A percentile compares a stretch with the other conserved stretches of the same genome.
Conservation (phyloP, 2,888 invertebrate genomes). For the Phaedon cochleariae region DNA sequence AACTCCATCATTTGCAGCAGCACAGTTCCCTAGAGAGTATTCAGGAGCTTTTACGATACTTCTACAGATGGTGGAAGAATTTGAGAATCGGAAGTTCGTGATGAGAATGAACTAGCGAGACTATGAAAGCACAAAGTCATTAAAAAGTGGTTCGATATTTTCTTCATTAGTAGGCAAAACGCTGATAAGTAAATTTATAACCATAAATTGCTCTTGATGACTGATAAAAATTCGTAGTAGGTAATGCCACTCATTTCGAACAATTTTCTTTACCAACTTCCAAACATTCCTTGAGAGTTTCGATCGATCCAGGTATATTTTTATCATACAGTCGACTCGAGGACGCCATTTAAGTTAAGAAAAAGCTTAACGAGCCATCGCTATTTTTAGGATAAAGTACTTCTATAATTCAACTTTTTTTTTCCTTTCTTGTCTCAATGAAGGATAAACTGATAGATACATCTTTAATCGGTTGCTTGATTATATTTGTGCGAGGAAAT, state of each 20-base stretch:
- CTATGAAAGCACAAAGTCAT: slow-evolving; percentile 15
- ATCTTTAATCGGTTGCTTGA: too few species aligned
- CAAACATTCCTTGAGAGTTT: slow-evolving; percentile 10
- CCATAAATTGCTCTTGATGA: slow-evolving; percentile 30
- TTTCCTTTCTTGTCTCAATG: too few species aligned
- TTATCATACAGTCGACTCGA: neutral
- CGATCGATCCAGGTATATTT: slow-evolving; percentile 6
- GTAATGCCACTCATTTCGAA: slow-evolving; percentile 24
- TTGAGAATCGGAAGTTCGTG: neutral
- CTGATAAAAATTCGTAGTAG: slow-evolving; percentile 29
- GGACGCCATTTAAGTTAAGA: neutral
- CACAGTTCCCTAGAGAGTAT: neutral
- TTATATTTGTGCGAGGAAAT: too few species aligned
- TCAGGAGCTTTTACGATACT: neutral
- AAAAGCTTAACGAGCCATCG: too few species aligned
- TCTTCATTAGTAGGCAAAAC: slow-evolving; percentile 30
- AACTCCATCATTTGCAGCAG: too few species aligned
- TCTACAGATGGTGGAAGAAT: neutral
- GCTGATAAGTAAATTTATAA: slow-evolving; percentile 34
- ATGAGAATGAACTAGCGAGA: slow-evolving; percentile 9
- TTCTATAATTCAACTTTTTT: too few species aligned
- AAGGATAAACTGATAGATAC: too few species aligned
- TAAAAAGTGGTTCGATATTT: slow-evolving; percentile 30
- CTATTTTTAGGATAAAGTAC: too few species aligned
- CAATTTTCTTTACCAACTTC: slow-evolving; percentile 25